Evolutionary conservation across 2,113 vertebrate genomes (phyloP).

Genomic region (Pluvianellus socialis): DNA sequence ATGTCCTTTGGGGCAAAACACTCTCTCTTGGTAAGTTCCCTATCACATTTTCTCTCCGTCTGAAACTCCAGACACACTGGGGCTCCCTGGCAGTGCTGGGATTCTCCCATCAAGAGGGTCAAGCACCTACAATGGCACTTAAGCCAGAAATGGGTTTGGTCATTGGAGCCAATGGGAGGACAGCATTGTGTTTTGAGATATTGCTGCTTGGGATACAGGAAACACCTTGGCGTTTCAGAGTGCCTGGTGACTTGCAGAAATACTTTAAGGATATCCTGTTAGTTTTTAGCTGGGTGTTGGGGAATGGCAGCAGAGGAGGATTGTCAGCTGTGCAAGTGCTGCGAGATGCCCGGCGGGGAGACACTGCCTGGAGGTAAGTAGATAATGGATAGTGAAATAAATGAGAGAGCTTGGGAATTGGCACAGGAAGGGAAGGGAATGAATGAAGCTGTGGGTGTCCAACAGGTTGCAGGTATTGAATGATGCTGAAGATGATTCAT

Average conservation of each 20-base stretch:
- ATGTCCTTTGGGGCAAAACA: not conserved
- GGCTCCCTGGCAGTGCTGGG: not conserved
- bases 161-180: not conserved
- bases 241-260: not conserved
- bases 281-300: not conserved
- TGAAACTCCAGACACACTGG: not conserved
- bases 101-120: not conserved
- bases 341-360: accelerated
- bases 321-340: not conserved
- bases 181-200: not conserved
- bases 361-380: not conserved
- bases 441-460: not conserved
- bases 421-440: too few species aligned
- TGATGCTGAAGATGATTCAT: not conserved
- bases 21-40: not conserved
- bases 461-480: not conserved
- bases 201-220: not conserved
- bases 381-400: not conserved
- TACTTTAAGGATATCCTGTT: not conserved
- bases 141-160: not conserved
- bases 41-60: not conserved
- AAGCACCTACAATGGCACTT: not conserved
- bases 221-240: not conserved
- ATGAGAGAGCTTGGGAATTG: not conserved
- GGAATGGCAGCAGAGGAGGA: not conserved